phyloP scores from a whole-genome alignment of 2,113 vertebrate genomes.

The Eurystomus gularis region DNA sequence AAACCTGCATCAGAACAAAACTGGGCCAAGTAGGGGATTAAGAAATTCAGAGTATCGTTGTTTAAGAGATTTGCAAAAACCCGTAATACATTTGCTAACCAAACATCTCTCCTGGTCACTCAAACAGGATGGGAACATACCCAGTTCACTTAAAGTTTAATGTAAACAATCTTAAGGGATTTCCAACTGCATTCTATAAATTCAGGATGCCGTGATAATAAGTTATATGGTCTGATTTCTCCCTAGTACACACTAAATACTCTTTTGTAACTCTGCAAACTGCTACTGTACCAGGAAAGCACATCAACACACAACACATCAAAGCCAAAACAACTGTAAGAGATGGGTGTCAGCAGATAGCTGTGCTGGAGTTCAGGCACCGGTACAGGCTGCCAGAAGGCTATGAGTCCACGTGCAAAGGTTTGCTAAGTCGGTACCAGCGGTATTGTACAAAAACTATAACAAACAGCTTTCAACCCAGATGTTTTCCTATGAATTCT shows the following conservation, averaged over 20 bases:
- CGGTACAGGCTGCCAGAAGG: neutral
- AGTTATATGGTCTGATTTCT: neutral
- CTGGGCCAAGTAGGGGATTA: neutral
- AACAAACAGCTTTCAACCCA: neutral
- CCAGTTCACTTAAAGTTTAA: neutral
- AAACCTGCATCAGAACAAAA: neutral
- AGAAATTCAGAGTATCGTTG: neutral
- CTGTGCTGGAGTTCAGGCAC: neutral
- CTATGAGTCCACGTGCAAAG: neutral
- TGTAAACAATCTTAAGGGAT: neutral
- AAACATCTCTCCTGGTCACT: neutral
- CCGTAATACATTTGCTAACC: neutral
- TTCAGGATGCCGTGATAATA: neutral
- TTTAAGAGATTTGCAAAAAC: neutral
- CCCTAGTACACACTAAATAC: neutral
- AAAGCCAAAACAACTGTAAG: neutral
- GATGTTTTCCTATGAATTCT: neutral
- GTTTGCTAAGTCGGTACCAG: neutral
- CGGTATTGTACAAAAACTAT: neutral
- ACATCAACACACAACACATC: neutral
- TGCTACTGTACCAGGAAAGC: neutral
- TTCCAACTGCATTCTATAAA: neutral
- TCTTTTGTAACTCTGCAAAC: neutral
- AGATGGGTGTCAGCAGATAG: accelerated
- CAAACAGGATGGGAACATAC: neutral